Evolutionary conservation across 2,888 invertebrate species (phyloP).

Genomic region (Chouioia cunea): DNA sequence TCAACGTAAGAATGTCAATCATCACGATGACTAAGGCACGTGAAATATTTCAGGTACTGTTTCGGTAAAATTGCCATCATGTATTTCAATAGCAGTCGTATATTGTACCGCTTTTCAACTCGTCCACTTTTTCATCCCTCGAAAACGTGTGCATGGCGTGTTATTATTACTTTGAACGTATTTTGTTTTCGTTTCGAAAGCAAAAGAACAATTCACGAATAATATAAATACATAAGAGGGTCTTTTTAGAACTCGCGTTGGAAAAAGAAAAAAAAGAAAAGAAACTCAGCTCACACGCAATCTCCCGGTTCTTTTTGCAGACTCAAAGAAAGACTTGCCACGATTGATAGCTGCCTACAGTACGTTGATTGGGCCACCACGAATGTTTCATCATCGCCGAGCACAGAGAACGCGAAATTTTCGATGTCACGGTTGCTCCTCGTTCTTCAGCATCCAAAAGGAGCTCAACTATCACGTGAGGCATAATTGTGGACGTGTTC

Average conservation of each 20-base stretch:
- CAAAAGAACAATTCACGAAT: too few relatives aligned
- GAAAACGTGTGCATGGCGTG: too few relatives aligned
- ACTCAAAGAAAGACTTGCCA: slow-evolving; percentile 18
- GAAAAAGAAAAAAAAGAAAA: not conserved
- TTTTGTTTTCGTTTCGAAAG: too few relatives aligned
- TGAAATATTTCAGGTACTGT: too few relatives aligned
- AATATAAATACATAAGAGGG: not conserved
- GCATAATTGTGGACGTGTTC: slow-evolving; percentile 59
- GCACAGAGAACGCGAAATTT: slow-evolving; percentile 35
- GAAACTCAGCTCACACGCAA: slow-evolving; percentile 29
- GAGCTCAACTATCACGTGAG: slow-evolving; percentile 57
- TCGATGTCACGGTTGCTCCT: slow-evolving; percentile 53
- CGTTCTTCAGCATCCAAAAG: slow-evolving; percentile 56
- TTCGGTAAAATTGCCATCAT: too few relatives aligned
- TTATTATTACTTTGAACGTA: too few relatives aligned
- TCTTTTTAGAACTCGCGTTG: too few relatives aligned
- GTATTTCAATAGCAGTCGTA: too few relatives aligned
- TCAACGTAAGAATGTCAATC: too few relatives aligned
- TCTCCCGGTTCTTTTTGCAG: slow-evolving; percentile 42
- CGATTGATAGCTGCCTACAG: slow-evolving; percentile 25
- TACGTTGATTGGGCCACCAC: not conserved
- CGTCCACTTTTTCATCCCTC: too few relatives aligned
- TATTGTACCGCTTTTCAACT: too few relatives aligned
- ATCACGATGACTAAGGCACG: too few relatives aligned
- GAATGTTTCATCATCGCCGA: not conserved